Conservation (phyloP, 2,888 invertebrate genomes). For the Microdon myrmicae region DNA sequence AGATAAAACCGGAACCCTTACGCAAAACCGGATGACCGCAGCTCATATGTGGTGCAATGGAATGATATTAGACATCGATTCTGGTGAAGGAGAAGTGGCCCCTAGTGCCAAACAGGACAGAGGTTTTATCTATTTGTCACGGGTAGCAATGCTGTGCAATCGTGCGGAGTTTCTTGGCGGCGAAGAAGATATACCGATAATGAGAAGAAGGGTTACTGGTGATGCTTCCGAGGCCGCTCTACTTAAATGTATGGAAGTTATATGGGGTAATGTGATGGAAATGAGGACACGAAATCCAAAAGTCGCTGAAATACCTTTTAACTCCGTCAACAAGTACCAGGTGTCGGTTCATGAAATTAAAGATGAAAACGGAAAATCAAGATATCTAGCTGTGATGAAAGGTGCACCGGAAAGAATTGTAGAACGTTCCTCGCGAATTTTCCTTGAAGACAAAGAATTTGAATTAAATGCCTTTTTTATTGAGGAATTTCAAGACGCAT, state of each 20-base stretch:
- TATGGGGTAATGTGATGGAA: slow-evolving; percentile 80
- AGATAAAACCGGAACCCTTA: slow-evolving; percentile 95
- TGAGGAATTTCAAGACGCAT: slow-evolving; percentile 89
- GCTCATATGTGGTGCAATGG: slow-evolving; percentile 98
- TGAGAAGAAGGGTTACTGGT: slow-evolving; percentile 89
- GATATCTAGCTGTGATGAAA: slow-evolving; percentile 90
- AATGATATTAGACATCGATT: slow-evolving; percentile 94
- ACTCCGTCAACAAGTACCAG: slow-evolving; percentile 91
- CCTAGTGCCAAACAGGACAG: slow-evolving; percentile 81
- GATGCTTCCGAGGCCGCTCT: slow-evolving; percentile 92
- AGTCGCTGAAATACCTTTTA: slow-evolving; percentile 88
- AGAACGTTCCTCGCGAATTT: slow-evolving; percentile 84
- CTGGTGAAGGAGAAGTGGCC: slow-evolving; percentile 91
- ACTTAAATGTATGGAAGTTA: slow-evolving; percentile 87
- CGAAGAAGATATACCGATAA: slow-evolving; percentile 85
- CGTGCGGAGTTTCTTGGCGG: slow-evolving; percentile 94
- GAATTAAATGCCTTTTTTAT: slow-evolving; percentile 87
- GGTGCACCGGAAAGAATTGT: slow-evolving; percentile 93
- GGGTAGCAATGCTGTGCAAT: slow-evolving; percentile 92
- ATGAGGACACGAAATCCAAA: slow-evolving; percentile 84
- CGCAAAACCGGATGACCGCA: slow-evolving; percentile 97
- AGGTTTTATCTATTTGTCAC: slow-evolving; percentile 83
- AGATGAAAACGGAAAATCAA: slow-evolving; percentile 79
- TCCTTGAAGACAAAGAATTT: slow-evolving; percentile 87
- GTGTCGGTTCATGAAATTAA: slow-evolving; percentile 91